A percentile compares a stretch with the other conserved stretches of the same genome.
phyloP scores from a whole-genome alignment of 2,888 invertebrate species.

The Barypeithes pellucidus region DNA sequence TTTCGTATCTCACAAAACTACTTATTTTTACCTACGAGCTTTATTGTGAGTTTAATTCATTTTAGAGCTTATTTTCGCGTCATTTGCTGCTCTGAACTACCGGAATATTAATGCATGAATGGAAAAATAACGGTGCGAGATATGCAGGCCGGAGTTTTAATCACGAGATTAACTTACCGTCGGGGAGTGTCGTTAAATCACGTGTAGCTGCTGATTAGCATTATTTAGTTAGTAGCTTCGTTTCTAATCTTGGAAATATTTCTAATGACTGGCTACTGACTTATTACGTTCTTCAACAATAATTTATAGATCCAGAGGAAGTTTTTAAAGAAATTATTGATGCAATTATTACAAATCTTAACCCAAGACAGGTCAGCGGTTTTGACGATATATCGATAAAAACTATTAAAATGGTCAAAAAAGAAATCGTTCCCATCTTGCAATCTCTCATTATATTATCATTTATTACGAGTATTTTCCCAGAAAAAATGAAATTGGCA shows the following conservation, averaged over 20 bases:
- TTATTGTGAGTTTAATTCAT: conserved; percentile 33
- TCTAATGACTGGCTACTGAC: background rate
- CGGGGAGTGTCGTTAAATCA: conserved; percentile 33
- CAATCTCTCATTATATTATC: no score
- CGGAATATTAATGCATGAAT: conserved; percentile 38
- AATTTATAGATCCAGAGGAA: no score
- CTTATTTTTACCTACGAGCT: conserved; percentile 27
- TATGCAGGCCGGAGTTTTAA: conserved; percentile 33
- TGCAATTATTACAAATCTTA: no score
- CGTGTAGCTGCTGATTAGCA: conserved; percentile 25
- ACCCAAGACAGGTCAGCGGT: no score
- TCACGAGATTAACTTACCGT: conserved; percentile 26
- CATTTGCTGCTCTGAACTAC: conserved; percentile 36
- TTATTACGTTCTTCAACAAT: no score
- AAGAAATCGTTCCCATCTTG: no score
- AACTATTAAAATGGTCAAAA: no score
- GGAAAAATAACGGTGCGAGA: conserved; percentile 34
- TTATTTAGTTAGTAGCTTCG: conserved; percentile 26
- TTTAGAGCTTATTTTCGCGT: conserved; percentile 36
- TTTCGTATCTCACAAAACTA: conserved; percentile 22
- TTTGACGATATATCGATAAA: no score
- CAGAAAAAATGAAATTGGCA: no score
- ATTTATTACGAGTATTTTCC: no score
- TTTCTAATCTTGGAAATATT: background rate
- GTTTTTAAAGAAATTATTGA: no score